Percentiles rank a stretch among this genome's conserved stretches.
These are phyloP conservation scores for Trogon melanurus DNA, from an alignment of 2,113 vertebrate genomes.

Conservation along the genomic window DNA sequence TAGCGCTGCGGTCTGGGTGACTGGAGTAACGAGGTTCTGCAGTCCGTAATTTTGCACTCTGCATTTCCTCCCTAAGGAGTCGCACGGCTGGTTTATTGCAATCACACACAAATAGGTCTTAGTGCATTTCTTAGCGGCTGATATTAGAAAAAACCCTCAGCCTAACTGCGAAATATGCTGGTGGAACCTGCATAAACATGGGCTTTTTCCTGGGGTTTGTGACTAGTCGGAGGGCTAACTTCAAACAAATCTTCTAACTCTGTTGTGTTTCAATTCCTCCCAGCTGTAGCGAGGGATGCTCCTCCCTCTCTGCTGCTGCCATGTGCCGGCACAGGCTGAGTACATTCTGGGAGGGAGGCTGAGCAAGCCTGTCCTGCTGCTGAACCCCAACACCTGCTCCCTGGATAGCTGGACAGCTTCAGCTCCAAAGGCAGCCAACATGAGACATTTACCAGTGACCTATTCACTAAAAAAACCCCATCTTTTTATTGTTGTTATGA, in stretches of 20 bases:
- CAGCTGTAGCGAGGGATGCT: not conserved
- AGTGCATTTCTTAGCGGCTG: not conserved
- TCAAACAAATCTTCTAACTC: not conserved
- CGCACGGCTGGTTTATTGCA: not conserved
- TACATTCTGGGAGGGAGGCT: not conserved
- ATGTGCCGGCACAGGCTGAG: not conserved
- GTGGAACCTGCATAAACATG: not conserved
- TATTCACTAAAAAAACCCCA: not conserved
- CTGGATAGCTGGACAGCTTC: not conserved
- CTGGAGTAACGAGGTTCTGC: not conserved
- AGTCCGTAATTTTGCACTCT: not conserved
- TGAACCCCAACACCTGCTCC: not conserved
- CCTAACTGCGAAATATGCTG: not conserved
- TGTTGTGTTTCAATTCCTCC: not conserved
- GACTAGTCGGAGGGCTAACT: not conserved
- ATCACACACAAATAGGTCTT: not conserved
- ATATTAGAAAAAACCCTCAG: not conserved
- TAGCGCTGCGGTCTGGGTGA: not conserved
- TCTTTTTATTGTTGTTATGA: not conserved
- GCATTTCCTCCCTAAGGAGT: slow-evolving; percentile 14
- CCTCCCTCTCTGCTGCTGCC: not conserved
- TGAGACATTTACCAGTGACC: not conserved
- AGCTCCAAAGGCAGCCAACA: not conserved
- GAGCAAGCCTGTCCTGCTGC: not conserved
- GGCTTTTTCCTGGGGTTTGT: not conserved